Base-by-base conservation (phyloP, 2,888 invertebrate species). In the Drosophila anomalata region DNA sequence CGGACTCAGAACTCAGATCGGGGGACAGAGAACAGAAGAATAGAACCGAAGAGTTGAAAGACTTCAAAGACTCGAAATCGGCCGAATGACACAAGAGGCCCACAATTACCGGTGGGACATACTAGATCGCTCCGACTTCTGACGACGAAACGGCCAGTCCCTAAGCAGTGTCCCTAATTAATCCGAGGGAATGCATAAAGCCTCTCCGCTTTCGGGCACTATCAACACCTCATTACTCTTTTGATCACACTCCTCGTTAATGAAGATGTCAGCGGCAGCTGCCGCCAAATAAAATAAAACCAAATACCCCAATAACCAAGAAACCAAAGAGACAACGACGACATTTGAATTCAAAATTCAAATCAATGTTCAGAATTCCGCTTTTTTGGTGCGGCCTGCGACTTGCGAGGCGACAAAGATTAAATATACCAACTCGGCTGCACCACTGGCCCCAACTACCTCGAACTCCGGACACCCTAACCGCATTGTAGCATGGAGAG, bases 171-270 rank as follows among this genome's bases (percentile, higher is more conserved):
- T 54, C 73, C 73, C 73, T 86, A 83, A 88, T 83, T 87, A 88
- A 83, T 76, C 46, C 68, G 60, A 20, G 75, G 66, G 80, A 79
- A 87, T 76, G 86, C 76, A 75, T 86, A 73, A 68, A 70, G 76
- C 55, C 76, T 75, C 71, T 68, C 66, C 58, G 47, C 68, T 83
- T 76, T 69, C 42, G 77, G 80, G 73, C 86, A 80, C 87, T 89
- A 89, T 90, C 89, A 90, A 89, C 90, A 90, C 90, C 87, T 90
- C 89, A 90, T 89, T 90, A 89, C 89, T 90, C 90, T 87, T 81
- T 77, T 85, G 86, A 89, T 89, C 89, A 84, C 81, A 85, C 89
- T 84, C 79, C 78, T 86, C 80, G 83, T 89, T 89, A 89, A 89
- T 89, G 88, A 85, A 89, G 88, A 79, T 81, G 89, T 89, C 89